Conservation (phyloP, 2,113 vertebrate species). For the Tupaia chinensis region DNA sequence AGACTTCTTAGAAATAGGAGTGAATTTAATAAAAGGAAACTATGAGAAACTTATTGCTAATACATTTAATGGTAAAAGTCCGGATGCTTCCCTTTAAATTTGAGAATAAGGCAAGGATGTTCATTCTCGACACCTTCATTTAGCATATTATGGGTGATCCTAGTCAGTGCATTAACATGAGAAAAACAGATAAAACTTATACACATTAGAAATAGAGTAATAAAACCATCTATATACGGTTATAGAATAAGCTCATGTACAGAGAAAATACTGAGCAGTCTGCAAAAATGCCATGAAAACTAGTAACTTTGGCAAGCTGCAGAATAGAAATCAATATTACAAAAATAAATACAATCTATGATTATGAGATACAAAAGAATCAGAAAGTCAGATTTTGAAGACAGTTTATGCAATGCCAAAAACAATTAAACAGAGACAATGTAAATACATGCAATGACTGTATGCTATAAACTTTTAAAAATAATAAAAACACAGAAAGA, state of each 20-base stretch:
- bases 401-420: not conserved
- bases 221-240: not conserved
- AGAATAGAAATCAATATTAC: not conserved
- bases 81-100: too few relatives aligned
- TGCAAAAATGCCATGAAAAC: not conserved
- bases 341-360: slow-evolving; percentile 42
- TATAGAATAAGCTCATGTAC: not conserved
- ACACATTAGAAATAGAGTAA: not conserved
- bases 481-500: not conserved
- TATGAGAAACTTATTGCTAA: not conserved
- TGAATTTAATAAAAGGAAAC: not conserved
- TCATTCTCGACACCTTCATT: too few relatives aligned
- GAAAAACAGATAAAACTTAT: not conserved
- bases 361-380: slow-evolving; percentile 20
- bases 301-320: not conserved
- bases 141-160: too few relatives aligned
- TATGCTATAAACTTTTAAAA: not conserved
- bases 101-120: not conserved
- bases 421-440: slow-evolving; percentile 3
- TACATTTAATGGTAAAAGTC: not conserved
- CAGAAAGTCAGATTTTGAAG: not conserved
- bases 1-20: not conserved
- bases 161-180: not conserved
- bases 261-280: slow-evolving; percentile 11
- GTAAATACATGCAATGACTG: not conserved